Base-by-base conservation (phyloP, 2,888 invertebrate genomes). In the Helobdella robusta region DNA sequence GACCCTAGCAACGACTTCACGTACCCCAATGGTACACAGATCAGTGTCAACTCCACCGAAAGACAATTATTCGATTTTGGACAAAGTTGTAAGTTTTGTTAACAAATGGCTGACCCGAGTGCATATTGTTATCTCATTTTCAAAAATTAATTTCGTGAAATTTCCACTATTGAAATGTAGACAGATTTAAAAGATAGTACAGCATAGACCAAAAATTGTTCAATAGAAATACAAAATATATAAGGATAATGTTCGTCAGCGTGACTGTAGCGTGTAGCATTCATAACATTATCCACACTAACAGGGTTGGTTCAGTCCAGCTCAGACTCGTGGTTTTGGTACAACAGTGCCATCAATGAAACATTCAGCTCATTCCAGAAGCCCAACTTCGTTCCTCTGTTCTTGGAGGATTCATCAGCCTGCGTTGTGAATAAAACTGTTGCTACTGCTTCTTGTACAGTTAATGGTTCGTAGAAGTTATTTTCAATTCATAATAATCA, bases 31-130 rank as follows among this genome's bases (percentile, higher is more conserved):
- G 54, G 56, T 5, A 66, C 40, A 11, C 28, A n/a, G n/a, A 28
- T 66, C 11, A 30, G 54, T 2, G n/a, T 28, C 15, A 54, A 15
- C 18, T 61, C 62, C 35, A 34, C 36, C 11, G 66, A 66, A 20
- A 48, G 32, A 20, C 23, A 66, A 52, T 62, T 66, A 23, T 66
- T 62, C 56, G 23, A 56, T 20, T 62, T 54, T 20, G 62, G 40
- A 18, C 52, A 66, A 28, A 52, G 35, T 20, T 66, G 66, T 66
- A 30, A 54, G 54, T 36, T 1, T 23, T 35, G 23, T 8, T 23
- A n/a, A n/a, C n/a, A n/a, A n/a, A n/a, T n/a, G n/a, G n/a, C n/a
- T n/a, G n/a, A n/a, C n/a, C n/a, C n/a, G n/a, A n/a, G n/a, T n/a
- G n/a, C n/a, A n/a, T n/a, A n/a, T n/a, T n/a, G n/a, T n/a, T n/a